Evolutionary conservation across 35 echinoderm and acorn worm species (phyloP).

Genomic region (Antedon bifida): DNA sequence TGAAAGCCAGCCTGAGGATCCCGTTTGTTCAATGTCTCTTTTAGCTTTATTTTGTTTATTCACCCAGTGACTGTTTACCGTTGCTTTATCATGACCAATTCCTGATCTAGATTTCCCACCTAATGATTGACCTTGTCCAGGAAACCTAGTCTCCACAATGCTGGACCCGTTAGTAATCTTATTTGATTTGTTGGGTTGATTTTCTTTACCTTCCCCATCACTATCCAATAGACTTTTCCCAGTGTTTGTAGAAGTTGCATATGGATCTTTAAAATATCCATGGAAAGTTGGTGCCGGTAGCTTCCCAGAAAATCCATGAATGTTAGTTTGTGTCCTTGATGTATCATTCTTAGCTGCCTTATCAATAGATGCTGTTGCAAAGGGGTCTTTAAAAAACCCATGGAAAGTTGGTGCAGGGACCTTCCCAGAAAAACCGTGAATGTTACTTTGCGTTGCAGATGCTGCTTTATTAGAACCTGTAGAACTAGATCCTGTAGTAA

Average conservation of each 20-base stretch:
- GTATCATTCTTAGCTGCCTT: neutral
- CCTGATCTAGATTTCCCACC: neutral
- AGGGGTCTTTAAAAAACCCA: neutral
- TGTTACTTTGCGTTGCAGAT: neutral
- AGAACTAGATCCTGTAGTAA: too few relatives aligned
- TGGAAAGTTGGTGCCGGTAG: neutral
- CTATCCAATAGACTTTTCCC: neutral
- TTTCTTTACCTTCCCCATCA: neutral
- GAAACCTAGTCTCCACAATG: neutral
- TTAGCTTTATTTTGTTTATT: too few relatives aligned
- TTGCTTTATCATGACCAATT: too few relatives aligned
- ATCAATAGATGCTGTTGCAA: neutral
- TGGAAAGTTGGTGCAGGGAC: too few relatives aligned
- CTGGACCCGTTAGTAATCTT: neutral
- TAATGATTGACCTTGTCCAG: neutral
- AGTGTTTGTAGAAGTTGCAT: neutral
- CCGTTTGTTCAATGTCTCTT: neutral
- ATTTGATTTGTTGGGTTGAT: neutral
- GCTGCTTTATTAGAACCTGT: too few relatives aligned
- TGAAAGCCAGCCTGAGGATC: neutral
- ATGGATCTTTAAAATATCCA: too few relatives aligned
- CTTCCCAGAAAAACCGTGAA: neutral
- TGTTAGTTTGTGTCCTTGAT: neutral
- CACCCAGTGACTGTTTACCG: too few relatives aligned
- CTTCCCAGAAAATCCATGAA: neutral